Conservation (phyloP, 2,888 invertebrate species). For the Pachymerium ferrugineum region DNA sequence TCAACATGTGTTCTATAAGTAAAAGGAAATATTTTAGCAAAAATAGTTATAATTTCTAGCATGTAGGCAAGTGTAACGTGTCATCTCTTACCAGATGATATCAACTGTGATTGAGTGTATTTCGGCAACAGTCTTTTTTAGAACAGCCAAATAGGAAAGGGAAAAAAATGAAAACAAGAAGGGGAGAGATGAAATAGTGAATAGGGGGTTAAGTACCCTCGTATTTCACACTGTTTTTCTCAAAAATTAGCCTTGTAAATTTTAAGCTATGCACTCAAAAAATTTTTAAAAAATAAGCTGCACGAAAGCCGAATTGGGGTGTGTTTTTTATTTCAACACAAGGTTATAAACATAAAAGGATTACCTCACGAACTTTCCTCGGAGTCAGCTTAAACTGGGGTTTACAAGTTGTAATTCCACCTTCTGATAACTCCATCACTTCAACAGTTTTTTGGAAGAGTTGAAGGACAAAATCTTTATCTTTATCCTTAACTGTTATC, state of each 20-base stretch:
- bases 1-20: neutral
- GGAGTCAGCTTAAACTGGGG: slow-evolving; percentile 40
- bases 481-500: slow-evolving; percentile 68
- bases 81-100: neutral
- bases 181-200: neutral
- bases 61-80: neutral
- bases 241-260: neutral
- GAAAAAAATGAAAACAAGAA: neutral
- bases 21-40: neutral
- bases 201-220: neutral
- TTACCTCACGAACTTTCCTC: slow-evolving; percentile 39
- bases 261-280: too few species aligned
- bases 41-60: neutral
- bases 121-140: neutral
- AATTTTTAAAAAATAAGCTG: neutral
- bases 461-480: slow-evolving; percentile 64
- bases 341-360: slow-evolving; percentile 34
- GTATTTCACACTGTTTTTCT: neutral
- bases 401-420: slow-evolving; percentile 55
- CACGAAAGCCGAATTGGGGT: neutral
- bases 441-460: slow-evolving; percentile 53
- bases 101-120: neutral
- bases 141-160: neutral
- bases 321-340: too few species aligned
- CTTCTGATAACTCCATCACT: slow-evolving; percentile 73